Base-by-base conservation (phyloP, 2,113 vertebrate species). In the Eptatretus burgeri region DNA sequence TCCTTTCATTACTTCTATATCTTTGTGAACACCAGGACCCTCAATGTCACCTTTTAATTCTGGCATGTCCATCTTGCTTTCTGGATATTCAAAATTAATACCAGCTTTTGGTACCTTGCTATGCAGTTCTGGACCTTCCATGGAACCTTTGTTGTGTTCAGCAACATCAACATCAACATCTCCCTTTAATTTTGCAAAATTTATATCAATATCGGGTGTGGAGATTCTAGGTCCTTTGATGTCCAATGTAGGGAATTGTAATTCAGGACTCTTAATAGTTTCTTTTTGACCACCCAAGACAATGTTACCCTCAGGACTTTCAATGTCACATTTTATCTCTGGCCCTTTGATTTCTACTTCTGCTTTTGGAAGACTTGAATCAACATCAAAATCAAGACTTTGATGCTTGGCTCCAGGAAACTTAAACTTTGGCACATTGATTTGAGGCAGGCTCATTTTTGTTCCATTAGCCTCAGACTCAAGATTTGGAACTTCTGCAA, bases 121-220 rank as follows among this genome's bases (percentile, higher is more conserved):
- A 7, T 41, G 27, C 27, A 41, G 27, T 41, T 41, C 27, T 41
- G 27, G 27, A 41, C 73, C 63, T 0, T 49, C 53, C 13, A 69
- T 52, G 2, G 77, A 75, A 51, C 69, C 5, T 11, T 72, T 64
- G 12, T 66, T 1, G 8, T 70, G 68, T 13, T 70, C 69, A 41
- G 76, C 73, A 53, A 71, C 5, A 1, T 67, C 68, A 0, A 77
- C 60, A 1, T 76, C 74, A 51, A 76, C 76, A 67, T 75, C 73
- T 52, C 75, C 1, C 52, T 70, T 73, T 75, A 79, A 74, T 73
- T 75, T 77, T 72, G 76, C 74, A 68, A 77, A 27, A 65, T 68
- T 73, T 10, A 72, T 51, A 1, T 74, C 75, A 64, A 72, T 14
- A 16, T 67, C 71, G 64, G 71, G 64, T 2, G 53, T 66, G 51